Evolutionary conservation across 2,797 vertebrate species (phyloP), one percentile per base, ranked within the genome.

Genomic region (Poeciliopsis turneri): DNA sequence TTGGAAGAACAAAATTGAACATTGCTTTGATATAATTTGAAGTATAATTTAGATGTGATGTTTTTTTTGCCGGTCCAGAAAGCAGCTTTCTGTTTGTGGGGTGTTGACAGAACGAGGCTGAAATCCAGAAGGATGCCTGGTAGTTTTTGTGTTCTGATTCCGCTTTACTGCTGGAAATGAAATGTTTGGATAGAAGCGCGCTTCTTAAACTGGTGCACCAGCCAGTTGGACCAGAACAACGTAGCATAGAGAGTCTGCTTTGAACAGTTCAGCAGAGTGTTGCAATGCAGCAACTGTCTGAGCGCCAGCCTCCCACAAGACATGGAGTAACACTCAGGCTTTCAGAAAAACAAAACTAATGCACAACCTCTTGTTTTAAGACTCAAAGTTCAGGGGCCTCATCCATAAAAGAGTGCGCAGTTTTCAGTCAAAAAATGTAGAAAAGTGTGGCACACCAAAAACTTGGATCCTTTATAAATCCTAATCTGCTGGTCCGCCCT

Each of bases 1-100:
- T 85, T 85, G 86, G 90, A 55, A 78, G 78, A 53, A 23, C 55
- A 10, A 70, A 5, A 5, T 45, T 70, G 16, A n/a, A 1, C 25
- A n/a, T 45, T n/a, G 12, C 23, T 45, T n/a, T 15, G 13, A 70
- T 70, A 2, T 28, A n/a, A 45, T 0, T 7, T 20, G 23, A 23
- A 66, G 36, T 41, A 25, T 25, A 28, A 39, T 39, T 39, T 11
- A 11, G 64, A 68, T 23, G 49, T 3, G 49, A 53, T 25, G 7
- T 12, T 4, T 39, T 23, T 5, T 39, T 39, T 39, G 33, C 36
- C 36, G 39, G 36, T 66, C 18, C 36, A 39, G 64, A 66, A 66
- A 70, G 41, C 39, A n/a, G 41, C 39, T 45, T 45, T 70, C 41
- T 70, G 41, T n/a, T 43, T 43, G 13, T 70, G 8, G 23, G 39